Evolutionary conservation across 1,140 invertebrate genomes (phyloP), one percentile per base, ranked within the genome.

Genomic region (Gryon sp.): DNA sequence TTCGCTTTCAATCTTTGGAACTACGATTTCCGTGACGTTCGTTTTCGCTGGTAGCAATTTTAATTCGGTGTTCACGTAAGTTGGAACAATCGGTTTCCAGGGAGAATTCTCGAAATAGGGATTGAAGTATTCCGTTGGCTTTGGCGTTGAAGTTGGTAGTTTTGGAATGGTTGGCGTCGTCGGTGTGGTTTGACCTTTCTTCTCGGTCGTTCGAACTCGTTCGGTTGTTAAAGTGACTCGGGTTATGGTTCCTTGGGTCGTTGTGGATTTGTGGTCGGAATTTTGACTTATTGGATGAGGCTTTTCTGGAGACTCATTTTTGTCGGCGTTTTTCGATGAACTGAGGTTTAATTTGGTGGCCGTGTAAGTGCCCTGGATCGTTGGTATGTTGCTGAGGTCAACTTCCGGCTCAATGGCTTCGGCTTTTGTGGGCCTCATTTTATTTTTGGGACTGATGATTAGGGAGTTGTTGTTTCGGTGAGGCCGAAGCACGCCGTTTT

Each of bases 331-430:
- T n/a, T n/a, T n/a, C n/a, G n/a, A n/a, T 53, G 79, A 59, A n/a
- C 82, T 83, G 3, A 79, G 45, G 78, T 87, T 86, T 2, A 86
- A 65, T 68, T 86, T 88, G 0, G 87, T 88, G 1, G 82, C 89
- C 55, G 82, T 88, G 43, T 89, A 89, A 1, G 82, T 87, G n/a
- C 89, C 87, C 70, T 86, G 86, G 62, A 88, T 87, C 6, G 83
- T 87, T 4, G 86, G 87, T 30, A 86, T 85, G 12, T 87, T 87
- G n/a, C 62, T 83, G 19, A 88, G 85, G 20, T 88, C 86, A 30
- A 87, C 83, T n/a, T 87, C 84, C 0, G 82, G 82, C 65, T 90
- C 82, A 74, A 79, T 72, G 28, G 81, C 77, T 15, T 90, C 89
- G 12, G 83, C 85, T 4, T 86, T 84, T 0, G 75, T 83, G 0